Conservation (phyloP, 2,888 invertebrate genomes). For the Pandemis heparana region DNA sequence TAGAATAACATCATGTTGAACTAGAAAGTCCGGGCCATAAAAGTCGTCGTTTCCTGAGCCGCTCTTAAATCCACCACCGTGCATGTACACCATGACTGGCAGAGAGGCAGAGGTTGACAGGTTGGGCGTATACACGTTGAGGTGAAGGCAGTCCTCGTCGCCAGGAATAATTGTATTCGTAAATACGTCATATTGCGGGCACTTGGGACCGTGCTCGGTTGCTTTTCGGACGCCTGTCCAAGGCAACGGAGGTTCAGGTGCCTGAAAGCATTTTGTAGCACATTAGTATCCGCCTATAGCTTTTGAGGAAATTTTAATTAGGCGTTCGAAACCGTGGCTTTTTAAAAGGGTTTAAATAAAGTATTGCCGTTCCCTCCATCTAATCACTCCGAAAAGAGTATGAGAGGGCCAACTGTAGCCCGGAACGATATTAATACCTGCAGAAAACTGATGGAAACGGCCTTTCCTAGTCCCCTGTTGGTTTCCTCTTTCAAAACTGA, state of each 20-base stretch:
- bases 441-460: no score
- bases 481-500: no score
- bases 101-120: constrained; percentile 48
- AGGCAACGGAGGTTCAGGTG: constrained; percentile 55
- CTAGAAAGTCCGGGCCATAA: constrained; percentile 64
- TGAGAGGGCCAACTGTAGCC: no score
- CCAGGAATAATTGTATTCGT: constrained; percentile 50
- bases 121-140: constrained; percentile 63
- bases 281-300: neutral
- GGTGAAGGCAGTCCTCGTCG: constrained; percentile 62
- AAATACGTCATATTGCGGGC: constrained; percentile 59
- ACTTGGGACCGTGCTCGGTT: constrained; percentile 56
- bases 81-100: constrained; percentile 66
- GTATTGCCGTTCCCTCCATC: no score
- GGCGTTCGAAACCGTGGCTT: neutral
- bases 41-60: constrained; percentile 58
- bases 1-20: constrained; percentile 58
- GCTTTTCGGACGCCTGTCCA: constrained; percentile 67
- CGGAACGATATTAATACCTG: no score
- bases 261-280: constrained; percentile 50
- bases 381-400: no score
- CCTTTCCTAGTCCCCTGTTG: no score
- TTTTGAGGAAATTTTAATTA: neutral
- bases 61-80: constrained; percentile 61
- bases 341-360: no score